Evolutionary conservation across 92 coral and sea anemone genomes (phyloP), one percentile per base, ranked within the genome.

Genomic region (Pocillopora grandis): DNA sequence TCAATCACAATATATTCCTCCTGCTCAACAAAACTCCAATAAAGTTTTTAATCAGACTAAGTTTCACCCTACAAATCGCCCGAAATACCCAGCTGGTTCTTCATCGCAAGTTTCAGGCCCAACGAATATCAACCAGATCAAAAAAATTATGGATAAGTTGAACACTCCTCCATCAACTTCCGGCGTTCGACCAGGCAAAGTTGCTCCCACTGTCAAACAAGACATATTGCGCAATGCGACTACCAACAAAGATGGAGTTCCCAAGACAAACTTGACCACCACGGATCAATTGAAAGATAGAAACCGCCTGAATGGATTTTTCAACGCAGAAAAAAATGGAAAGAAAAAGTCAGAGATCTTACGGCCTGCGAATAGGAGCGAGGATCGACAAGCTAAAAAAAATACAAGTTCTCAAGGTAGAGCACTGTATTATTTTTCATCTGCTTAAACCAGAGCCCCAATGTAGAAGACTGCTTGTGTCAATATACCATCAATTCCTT

Each of bases 231-330:
- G 49, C 70, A 80, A 67, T 52, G 74, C 37, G 9, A 9, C 80
- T 0, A 36, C 15, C 9, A 55, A 17, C 14, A 75, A 80, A 49
- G 57, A 9, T 59, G 42, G 56, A 17, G 31, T 59, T 17, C 77
- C 72, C 1, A 72, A 76, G 56, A 75, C 35, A 52, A 84, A 88
- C 58, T 56, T 74, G 23, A 79, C 86, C 66, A 36, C 83, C 36
- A 58, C n/a, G 15, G 57, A 66, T 75, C 82, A 80, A 62, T 71
- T 17, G 35, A 70, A 21, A 63, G 62, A 58, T 31, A 52, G 58
- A 13, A 71, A 86, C 61, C 81, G 87, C 14, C 86, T 91, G 79
- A 88, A 91, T 56, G 94, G 94, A 13, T 91, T 91, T 86, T 91
- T 91, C 65, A 88, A 85, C 2, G 88, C 88, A 75, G 91, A 90